Evolutionary conservation across 2,888 invertebrate species (phyloP), one percentile per base, ranked within the genome.

Genomic region (Therioaphis trifolii): DNA sequence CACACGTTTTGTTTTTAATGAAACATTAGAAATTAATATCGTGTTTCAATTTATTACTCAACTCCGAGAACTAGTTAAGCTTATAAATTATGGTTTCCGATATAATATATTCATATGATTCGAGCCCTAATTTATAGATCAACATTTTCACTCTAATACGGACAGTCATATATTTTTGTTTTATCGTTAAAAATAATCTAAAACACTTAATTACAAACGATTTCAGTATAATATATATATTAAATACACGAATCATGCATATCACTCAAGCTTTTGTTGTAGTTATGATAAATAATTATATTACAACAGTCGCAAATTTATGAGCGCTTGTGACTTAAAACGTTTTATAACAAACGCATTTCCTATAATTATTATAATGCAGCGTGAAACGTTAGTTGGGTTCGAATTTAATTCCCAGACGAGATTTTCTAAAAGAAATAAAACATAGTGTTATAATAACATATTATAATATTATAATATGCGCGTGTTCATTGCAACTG

Each of bases 241-340:
- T n/a, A n/a, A n/a, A n/a, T n/a, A n/a, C n/a, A n/a, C n/a, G n/a
- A n/a, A n/a, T n/a, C n/a, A n/a, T 15, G 21, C 69, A 9, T 43
- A 43, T 69, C 69, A 24, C 14, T 69, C 24, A 24, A n/a, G 5
- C 46, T 24, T 15, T 9, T 14, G 4, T 12, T n/a, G 24, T 15
- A 69, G 43, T 15, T 1, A 46, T 0, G 1, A 43, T 14, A n/a
- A 9, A 15, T 69, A 43, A 43, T 46, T 69, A 69, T 24, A 2
- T 2, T 24, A 29, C 35, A 11, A 66, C 35, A 35, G 12, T 24
- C 9, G 21, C 18, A 18, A 27, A 49, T 27, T 49, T 49, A 49
- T 27, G 69, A 69, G 27, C 46, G 46, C 46, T 71, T 27, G 27
- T 49, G 49, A 71, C 46, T 71, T 46, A 46, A 71, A 71, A 46